A percentile compares a stretch with the other conserved stretches of the same genome.
Conservation (phyloP, 2,888 invertebrate species). For the Cryptus armator region DNA sequence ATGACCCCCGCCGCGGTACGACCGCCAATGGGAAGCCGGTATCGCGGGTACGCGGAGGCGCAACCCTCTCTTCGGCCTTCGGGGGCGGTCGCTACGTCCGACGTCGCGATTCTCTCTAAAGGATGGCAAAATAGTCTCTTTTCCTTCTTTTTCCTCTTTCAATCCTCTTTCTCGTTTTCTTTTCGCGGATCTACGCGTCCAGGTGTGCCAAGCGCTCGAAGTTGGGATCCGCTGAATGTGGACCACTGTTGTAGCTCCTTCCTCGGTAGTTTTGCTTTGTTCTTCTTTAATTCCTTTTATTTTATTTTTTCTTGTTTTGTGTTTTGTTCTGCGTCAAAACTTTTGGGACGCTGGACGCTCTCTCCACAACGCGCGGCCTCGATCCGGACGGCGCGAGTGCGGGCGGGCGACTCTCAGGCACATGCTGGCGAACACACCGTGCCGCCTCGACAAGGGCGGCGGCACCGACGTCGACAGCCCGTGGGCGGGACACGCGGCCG, state of each 20-base stretch:
- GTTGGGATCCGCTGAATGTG: slow-evolving; percentile 16
- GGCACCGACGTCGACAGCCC: slow-evolving; percentile 76
- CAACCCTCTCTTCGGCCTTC: slow-evolving; percentile 85
- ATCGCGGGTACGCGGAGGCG: slow-evolving; percentile 80
- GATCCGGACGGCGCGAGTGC: slow-evolving; percentile 81
- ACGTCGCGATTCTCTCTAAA: slow-evolving; percentile 56
- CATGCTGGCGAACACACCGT: slow-evolving; percentile 73
- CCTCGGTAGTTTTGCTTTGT: slow-evolving; percentile 4
- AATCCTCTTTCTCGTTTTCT: slow-evolving; percentile 48
- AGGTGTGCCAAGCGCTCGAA: slow-evolving; percentile 35
- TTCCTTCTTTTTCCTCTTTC: slow-evolving; percentile 37
- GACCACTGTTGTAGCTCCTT: slow-evolving; percentile 13
- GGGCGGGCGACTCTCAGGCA: slow-evolving; percentile 79
- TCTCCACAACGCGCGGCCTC: slow-evolving; percentile 62
- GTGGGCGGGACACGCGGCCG: slow-evolving; percentile 84
- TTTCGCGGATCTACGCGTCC: slow-evolving; percentile 46
- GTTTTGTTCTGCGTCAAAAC: slow-evolving; percentile 31
- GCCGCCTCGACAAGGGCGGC: slow-evolving; percentile 79
- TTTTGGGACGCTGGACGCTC: slow-evolving; percentile 49
- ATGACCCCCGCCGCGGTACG: slow-evolving; percentile 74
- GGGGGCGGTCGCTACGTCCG: slow-evolving; percentile 83
- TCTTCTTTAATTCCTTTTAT: not conserved
- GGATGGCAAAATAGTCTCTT: slow-evolving; percentile 75
- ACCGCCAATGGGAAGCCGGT: slow-evolving; percentile 82
- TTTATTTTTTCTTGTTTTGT: not conserved